Conservation (phyloP, 2,113 vertebrate species). For the Oncorhynchus nerka region DNA sequence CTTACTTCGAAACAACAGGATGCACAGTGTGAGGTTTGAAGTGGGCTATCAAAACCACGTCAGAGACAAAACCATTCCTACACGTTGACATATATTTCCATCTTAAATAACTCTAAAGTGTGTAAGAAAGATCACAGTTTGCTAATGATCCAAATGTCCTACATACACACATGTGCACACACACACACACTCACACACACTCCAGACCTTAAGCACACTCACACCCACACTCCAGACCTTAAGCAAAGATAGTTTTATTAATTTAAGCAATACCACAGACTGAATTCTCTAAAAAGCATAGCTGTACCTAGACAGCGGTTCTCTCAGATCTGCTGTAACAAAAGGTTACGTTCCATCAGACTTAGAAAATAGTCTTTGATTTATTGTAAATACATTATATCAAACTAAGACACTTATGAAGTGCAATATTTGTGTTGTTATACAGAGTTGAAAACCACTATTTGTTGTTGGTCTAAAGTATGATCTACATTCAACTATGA, state of each 20-base stretch:
- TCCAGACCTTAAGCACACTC: neutral
- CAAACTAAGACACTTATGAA: conserved; percentile 73
- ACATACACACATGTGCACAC: neutral
- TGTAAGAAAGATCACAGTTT: neutral
- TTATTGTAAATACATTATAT: conserved; percentile 62
- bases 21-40: neutral
- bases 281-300: conserved; percentile 56
- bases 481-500: conserved; percentile 66
- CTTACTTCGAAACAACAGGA: neutral
- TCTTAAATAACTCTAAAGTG: neutral
- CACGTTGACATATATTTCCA: neutral
- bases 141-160: neutral
- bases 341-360: conserved; percentile 48
- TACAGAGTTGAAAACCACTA: conserved; percentile 51
- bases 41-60: neutral
- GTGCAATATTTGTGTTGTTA: conserved; percentile 65
- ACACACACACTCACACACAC: neutral
- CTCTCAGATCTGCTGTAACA: conserved; percentile 41
- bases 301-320: neutral
- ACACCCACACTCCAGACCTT: conserved; percentile 40
- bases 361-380: conserved; percentile 63
- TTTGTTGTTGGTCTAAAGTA: conserved; percentile 54
- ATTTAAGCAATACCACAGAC: conserved; percentile 66
- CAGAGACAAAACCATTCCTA: neutral
- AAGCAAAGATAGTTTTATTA: conserved; percentile 68